Evolutionary conservation across 2,113 vertebrate genomes (phyloP), one percentile per base, ranked within the genome.

Genomic region (Pomatostomus ruficeps): DNA sequence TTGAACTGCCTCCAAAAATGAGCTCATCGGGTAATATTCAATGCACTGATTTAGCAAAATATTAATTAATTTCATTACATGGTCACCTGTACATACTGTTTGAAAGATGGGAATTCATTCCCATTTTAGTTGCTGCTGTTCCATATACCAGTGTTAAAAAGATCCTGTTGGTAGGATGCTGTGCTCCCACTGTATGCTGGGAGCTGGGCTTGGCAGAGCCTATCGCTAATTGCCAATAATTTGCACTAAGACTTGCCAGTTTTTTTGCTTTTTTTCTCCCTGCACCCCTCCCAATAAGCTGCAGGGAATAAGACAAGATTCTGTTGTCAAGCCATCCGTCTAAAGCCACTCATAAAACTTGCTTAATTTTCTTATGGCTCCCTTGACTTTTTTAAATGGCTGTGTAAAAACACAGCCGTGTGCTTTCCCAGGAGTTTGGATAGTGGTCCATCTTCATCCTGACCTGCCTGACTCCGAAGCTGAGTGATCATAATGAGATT

Each of bases 1-100:
- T 90, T 97, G 95, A 96, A 93, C 59, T 71, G 90, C 79, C 79
- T 97, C 96, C 96, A 97, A 91, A 96, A 95, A 77, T 96, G 93
- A 97, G 90, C 90, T 97, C 95, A 97, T 52, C 5, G 88, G 52
- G 19, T 83, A 68, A 96, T 92, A 82, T 70, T 94, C 87, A 95
- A 42, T 93, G 92, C 90, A 85, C 76, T 31, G 8, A 88, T 95
- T 94, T 94, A 95, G 57, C 68, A 86, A 45, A 89, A 86, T 94
- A 84, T 92, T 94, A 80, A 81, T 89, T 86, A 84, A 86, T 88
- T 93, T 40, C 55, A 68, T 91, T 88, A 46, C 79, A 45, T 29
- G 43, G 24, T 96, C 82, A 96, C 90, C 95, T 93, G 78, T 94
- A 83, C n/a, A 6, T 86, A 20, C 46, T 42, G 24, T 63, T 63